Conservation (phyloP, 2,888 invertebrate genomes). For the Andrena dorsata region DNA sequence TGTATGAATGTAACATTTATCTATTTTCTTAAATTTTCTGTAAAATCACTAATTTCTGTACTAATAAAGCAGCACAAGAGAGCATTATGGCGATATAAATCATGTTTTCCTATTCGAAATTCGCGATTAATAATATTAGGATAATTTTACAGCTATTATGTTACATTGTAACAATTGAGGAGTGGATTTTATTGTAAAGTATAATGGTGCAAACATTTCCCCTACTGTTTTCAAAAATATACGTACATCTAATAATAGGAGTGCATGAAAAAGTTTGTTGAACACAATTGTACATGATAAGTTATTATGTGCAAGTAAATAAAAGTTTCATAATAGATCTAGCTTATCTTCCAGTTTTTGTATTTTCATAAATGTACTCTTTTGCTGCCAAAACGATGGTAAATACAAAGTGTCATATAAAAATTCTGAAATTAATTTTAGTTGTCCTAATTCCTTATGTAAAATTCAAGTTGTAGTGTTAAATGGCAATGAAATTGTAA, state of each 20-base stretch:
- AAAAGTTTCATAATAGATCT: not conserved
- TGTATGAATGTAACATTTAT: slow-evolving; percentile 77
- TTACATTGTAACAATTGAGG: not conserved
- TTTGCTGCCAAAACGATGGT: slow-evolving; percentile 50
- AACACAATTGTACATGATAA: slow-evolving; percentile 7
- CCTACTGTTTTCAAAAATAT: slow-evolving; percentile 3
- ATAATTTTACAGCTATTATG: not conserved
- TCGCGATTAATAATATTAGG: slow-evolving; percentile 11
- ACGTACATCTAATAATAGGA: not conserved
- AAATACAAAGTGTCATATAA: slow-evolving; percentile 10
- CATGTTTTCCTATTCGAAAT: slow-evolving; percentile 29
- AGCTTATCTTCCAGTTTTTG: slow-evolving; percentile 17
- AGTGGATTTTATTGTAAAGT: not conserved
- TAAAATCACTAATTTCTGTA: slow-evolving; percentile 62
- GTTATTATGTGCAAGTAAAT: slow-evolving; percentile 5
- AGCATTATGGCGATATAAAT: slow-evolving; percentile 36
- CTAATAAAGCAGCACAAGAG: slow-evolving; percentile 66
- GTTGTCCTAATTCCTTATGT: slow-evolving; percentile 68
- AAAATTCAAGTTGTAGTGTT: slow-evolving; percentile 31
- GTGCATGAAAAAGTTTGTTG: not conserved
- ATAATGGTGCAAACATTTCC: slow-evolving; percentile 14
- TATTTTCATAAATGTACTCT: slow-evolving; percentile 53
- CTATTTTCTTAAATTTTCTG: slow-evolving; percentile 76
- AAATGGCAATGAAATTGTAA: slow-evolving; percentile 47
- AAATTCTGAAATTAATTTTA: slow-evolving; percentile 69